Base-by-base conservation (phyloP, 92 coral and sea anemone species). In the Hydrozoanthus gracilis region DNA sequence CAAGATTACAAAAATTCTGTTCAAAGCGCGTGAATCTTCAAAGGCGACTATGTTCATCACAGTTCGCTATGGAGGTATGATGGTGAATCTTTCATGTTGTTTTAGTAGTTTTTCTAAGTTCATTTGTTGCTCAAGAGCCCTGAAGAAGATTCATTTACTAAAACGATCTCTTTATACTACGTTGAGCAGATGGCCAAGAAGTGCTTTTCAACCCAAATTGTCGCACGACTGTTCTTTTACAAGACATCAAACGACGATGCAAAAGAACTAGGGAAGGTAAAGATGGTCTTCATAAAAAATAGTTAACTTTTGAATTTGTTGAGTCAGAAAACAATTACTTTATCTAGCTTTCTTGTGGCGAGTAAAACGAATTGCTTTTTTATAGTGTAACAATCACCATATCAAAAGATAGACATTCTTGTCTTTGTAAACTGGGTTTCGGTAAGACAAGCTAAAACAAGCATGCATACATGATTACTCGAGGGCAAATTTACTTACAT, bases 201-300 rank as follows among this genome's bases (percentile, higher is more conserved):
- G 93, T 92, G 44, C 90, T 96, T 14, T 96, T 95, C 79, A 96
- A 96, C 90, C 99, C 99, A 67, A 94, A 95, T 44, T 96, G 99
- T 64, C 89, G 87, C 56, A 95, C 94, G 47, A 92, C 92, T 39
- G 94, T 93, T 15, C 93, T 96, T 12, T 71, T 96, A n/a, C 97
- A 96, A 71, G 98, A 96, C 82, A 93, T 96, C 6, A 93, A 92
- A 84, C 90, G 94, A 76, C 86, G 99, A 76, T 96, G 99, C 82
- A 88, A 92, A 10, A 90, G 94, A 44, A 93, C 79, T 7, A 95
- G 85, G 55, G 97, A 91, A 71, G 98, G 98, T 95, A 17, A 1
- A 47, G 11, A 70, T 8, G 35, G 20, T 27, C 39, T 27, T 27
- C 39, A 27, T 27, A 27, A 27, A 27, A 27, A 27, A 27, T 27